Conservation (phyloP, 2,113 vertebrate genomes). For the Gobius niger region DNA sequence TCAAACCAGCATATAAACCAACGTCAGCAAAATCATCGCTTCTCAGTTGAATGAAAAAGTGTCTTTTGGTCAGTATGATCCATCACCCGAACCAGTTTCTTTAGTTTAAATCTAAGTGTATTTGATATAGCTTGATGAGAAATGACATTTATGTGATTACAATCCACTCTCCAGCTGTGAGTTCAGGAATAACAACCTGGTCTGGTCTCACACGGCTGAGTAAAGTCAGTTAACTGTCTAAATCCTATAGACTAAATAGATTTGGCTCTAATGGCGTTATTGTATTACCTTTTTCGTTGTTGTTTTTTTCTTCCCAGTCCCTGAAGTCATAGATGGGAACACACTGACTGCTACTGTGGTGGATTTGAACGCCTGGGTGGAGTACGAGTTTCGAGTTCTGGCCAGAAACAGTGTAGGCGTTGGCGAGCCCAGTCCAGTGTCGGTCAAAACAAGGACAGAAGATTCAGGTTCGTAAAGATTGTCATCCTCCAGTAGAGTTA, state of each 20-base stretch:
- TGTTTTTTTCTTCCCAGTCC: conserved; percentile 72
- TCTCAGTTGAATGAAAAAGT: not conserved
- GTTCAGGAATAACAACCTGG: conserved; percentile 4
- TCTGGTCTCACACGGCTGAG: conserved; percentile 7
- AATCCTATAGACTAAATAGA: conserved; percentile 7
- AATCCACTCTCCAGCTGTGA: conserved; percentile 8
- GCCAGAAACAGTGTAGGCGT: conserved; percentile 89
- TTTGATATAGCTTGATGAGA: conserved; percentile 4
- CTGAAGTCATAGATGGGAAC: conserved; percentile 84
- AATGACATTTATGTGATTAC: conserved; percentile 6
- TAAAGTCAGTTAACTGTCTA: conserved; percentile 4
- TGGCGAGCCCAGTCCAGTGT: conserved; percentile 90
- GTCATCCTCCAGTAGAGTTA: not conserved
- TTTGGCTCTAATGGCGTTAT: not conserved
- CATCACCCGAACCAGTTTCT: conserved; percentile 1
- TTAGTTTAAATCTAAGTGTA: conserved; percentile 2
- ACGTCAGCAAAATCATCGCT: conserved; percentile 2
- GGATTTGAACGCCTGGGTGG: conserved; percentile 93
- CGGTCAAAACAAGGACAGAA: conserved; percentile 90
- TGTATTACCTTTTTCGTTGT: not conserved
- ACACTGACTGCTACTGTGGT: conserved; percentile 85
- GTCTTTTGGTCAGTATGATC: not conserved
- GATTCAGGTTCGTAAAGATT: conserved; percentile 83
- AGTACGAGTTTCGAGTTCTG: conserved; percentile 91
- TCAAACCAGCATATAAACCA: not conserved